Percentiles rank a stretch among this genome's conserved stretches.
phyloP scores from a whole-genome alignment of 1,140 invertebrate species.

The Pseudomyrmex sp. region DNA sequence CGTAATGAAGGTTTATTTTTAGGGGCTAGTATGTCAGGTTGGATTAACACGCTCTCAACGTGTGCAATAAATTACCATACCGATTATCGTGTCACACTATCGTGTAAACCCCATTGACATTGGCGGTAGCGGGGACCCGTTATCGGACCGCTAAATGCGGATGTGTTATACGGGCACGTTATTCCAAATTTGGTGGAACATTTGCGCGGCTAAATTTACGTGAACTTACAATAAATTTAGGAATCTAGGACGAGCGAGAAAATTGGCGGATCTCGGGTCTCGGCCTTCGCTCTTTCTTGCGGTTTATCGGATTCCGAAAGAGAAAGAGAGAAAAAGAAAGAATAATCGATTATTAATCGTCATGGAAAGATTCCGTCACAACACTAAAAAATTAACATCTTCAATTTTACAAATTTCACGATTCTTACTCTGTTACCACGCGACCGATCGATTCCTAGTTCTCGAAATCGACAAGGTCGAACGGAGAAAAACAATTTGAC shows the following conservation, averaged over 20 bases:
- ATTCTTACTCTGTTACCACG: not conserved
- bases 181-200: slow-evolving; percentile 28
- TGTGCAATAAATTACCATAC: slow-evolving; percentile 9
- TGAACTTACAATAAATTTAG: slow-evolving; percentile 44
- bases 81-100: slow-evolving; percentile 12
- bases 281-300: slow-evolving; percentile 45
- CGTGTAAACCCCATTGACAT: slow-evolving; percentile 53
- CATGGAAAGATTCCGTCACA: slow-evolving; percentile 46
- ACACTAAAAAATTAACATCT: slow-evolving; percentile 38
- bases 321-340: not conserved
- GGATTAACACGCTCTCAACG: slow-evolving; percentile 13
- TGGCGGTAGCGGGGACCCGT: slow-evolving; percentile 1
- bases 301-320: slow-evolving; percentile 7
- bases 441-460: slow-evolving; percentile 12
- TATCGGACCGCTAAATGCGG: slow-evolving; percentile 39
- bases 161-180: slow-evolving; percentile 23
- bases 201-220: slow-evolving; percentile 46
- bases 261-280: slow-evolving; percentile 35
- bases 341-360: slow-evolving; percentile 54
- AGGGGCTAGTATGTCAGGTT: not conserved
- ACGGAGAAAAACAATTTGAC: slow-evolving; percentile 36
- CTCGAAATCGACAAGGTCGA: slow-evolving; percentile 48
- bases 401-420: slow-evolving; percentile 30
- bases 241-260: slow-evolving; percentile 53
- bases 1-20: slow-evolving; percentile 24